phyloP scores from a whole-genome alignment of 2,888 invertebrate species.

The Volucella zonaria region DNA sequence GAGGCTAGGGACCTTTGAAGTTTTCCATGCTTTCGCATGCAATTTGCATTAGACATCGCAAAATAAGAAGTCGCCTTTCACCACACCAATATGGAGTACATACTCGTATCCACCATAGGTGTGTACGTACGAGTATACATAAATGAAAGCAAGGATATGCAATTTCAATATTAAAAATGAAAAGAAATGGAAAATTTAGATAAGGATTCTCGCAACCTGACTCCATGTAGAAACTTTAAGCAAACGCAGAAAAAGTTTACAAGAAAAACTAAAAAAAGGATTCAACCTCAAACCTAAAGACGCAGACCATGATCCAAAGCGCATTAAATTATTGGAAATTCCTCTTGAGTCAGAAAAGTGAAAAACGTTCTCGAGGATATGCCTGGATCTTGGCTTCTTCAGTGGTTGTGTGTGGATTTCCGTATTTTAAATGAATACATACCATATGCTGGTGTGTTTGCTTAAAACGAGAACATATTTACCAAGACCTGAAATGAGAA shows the following conservation, averaged over 20 bases:
- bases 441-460: conserved; percentile 1
- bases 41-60: conserved; percentile 44
- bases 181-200: conserved; percentile 4
- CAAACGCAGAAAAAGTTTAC: conserved; percentile 4
- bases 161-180: conserved; percentile 59
- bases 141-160: conserved; percentile 13
- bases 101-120: neutral
- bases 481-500: too few relatives aligned
- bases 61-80: conserved; percentile 11
- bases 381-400: conserved; percentile 2
- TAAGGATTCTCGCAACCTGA: conserved; percentile 6
- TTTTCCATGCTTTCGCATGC: conserved; percentile 10
- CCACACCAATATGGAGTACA: neutral
- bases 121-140: neutral
- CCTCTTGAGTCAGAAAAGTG: conserved; percentile 12
- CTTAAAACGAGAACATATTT: neutral
- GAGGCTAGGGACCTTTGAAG: conserved; percentile 42
- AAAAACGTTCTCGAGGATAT: conserved; percentile 34
- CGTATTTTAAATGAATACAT: neutral
- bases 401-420: neutral
- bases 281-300: too few relatives aligned
- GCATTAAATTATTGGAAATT: conserved; percentile 51
- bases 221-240: neutral
- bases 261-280: conserved; percentile 7
- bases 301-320: neutral